phyloP scores from a whole-genome alignment of 2,113 vertebrate species.

The Epinephelus lanceolatus region DNA sequence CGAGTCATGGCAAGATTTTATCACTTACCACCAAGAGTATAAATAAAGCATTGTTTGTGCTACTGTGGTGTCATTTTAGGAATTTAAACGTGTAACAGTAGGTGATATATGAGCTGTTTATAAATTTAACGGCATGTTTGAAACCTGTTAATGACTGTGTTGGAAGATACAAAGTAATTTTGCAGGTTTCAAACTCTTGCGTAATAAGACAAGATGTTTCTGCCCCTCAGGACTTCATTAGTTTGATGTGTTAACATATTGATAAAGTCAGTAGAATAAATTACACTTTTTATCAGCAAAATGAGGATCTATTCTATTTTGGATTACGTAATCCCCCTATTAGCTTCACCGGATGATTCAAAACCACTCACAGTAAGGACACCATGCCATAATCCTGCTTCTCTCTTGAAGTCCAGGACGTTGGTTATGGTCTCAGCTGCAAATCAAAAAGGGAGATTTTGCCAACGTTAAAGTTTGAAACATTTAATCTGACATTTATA shows the following conservation, averaged over 20 bases:
- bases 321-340: slow-evolving; percentile 14
- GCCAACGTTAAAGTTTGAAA: background rate
- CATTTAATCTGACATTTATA: background rate
- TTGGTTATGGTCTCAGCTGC: slow-evolving; percentile 94
- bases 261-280: slow-evolving; percentile 22
- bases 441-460: slow-evolving; percentile 56
- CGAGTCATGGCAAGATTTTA: slow-evolving; percentile 1
- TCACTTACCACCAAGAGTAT: background rate
- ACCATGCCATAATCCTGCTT: slow-evolving; percentile 96
- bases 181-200: slow-evolving; percentile 15
- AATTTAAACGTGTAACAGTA: slow-evolving; percentile 16
- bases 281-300: slow-evolving; percentile 17
- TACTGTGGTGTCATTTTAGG: slow-evolving; percentile 5
- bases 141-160: background rate
- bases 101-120: slow-evolving; percentile 9
- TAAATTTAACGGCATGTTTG: slow-evolving; percentile 1
- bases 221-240: slow-evolving; percentile 3
- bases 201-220: slow-evolving; percentile 12
- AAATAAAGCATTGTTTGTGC: background rate
- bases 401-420: slow-evolving; percentile 97
- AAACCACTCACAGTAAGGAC: slow-evolving; percentile 91
- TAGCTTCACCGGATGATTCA: slow-evolving; percentile 1
- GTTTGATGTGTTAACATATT: slow-evolving; percentile 37
- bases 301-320: slow-evolving; percentile 10
- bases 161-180: background rate